Evolutionary conservation across 30 jellyfish, hydroid and myxozoan species (phyloP), one percentile per base, ranked within the genome.

Genomic region (Catostylus mosaicus): DNA sequence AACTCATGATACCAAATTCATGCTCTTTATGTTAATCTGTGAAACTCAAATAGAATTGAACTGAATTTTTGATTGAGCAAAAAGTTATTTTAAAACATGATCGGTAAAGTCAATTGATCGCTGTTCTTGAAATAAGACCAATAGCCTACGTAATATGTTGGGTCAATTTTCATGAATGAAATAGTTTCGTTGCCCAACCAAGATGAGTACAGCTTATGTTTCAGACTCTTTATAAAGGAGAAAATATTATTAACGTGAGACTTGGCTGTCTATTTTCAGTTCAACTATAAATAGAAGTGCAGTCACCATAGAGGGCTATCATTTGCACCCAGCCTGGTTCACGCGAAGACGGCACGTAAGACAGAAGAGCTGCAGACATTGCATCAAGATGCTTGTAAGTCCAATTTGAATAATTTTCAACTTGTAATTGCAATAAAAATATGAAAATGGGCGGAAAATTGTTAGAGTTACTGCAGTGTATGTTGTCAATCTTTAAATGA

Each of bases 141-240:
- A n/a, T n/a, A n/a, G n/a, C n/a, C n/a, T 5, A 14, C 54, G 54
- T 40, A 40, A 40, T 7, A 40, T 40, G 54, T 14, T 5, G 29
- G 24, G 67, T 52, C 67, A 52, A 26, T n/a, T 52, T 52, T 10
- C 67, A 52, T 52, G 67, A 52, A 52, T 52, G 67, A 20, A 52
- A 52, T 52, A 20, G 67, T n/a, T 52, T 4, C 67, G 30, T 20
- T 20, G 19, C 19, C 54, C 7, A 5, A 40, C 11, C 7, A 40
- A 40, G 11, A 40, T 40, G 54, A 3, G 67, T 43, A 16, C 16
- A 52, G 23, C 67, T 52, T 52, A 52, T 52, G 30, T 52, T 52
- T 52, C 67, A 52, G 67, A 9, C 29, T 52, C 24, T 52, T 26
- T 52, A 3, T 52, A 4, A 52, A 26, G 67, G 19, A 52, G 67